Percentiles rank a stretch among this genome's conserved stretches.
Evolutionary conservation across 2,797 vertebrate species (phyloP).

Genomic region (Xiphorhynchus erythropygius): DNA sequence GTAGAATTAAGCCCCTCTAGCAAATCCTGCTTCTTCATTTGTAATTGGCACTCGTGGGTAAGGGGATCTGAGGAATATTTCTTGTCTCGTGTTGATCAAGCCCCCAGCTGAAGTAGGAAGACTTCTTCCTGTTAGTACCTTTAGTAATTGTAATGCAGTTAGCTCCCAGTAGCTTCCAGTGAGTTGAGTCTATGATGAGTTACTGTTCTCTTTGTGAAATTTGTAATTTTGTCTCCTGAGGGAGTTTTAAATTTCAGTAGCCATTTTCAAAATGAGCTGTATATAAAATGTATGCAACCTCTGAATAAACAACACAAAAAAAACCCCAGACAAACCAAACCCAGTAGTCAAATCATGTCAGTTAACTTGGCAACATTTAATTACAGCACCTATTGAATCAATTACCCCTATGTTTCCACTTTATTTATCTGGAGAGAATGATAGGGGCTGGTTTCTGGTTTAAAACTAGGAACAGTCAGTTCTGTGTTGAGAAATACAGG

Average conservation of each 20-base stretch:
- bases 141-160: neutral
- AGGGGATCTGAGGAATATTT: neutral
- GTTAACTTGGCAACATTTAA: neutral
- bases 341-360: neutral
- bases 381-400: conserved; percentile 32
- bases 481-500: neutral
- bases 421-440: neutral
- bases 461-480: neutral
- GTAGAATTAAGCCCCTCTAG: neutral
- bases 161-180: neutral
- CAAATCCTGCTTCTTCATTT: neutral
- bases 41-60: neutral
- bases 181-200: neutral
- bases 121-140: neutral
- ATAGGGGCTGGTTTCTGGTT: neutral
- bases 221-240: neutral
- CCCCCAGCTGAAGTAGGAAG: neutral
- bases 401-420: neutral
- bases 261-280: neutral
- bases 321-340: neutral
- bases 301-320: neutral
- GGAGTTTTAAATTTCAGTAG: neutral
- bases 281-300: neutral
- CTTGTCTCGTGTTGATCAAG: neutral
- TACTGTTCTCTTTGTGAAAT: neutral